phyloP scores from a whole-genome alignment of 2,888 invertebrate genomes.

The Drosophila gaucha region DNA sequence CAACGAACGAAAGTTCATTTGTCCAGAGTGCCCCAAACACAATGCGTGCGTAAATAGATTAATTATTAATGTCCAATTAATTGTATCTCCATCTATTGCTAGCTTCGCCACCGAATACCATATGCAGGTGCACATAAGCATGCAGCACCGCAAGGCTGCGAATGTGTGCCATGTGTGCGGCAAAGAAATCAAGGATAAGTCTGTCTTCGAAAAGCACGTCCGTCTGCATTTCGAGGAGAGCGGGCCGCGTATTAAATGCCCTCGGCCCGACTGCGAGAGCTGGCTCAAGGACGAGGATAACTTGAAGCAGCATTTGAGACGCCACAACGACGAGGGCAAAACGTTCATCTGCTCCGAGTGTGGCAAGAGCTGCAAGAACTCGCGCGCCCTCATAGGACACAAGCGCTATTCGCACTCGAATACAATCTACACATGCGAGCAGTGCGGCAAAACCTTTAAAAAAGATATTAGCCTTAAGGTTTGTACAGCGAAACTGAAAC shows the following conservation, averaged over 20 bases:
- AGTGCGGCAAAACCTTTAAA: slow-evolving; percentile 84
- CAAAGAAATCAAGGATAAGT: slow-evolving; percentile 83
- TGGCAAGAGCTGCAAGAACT: slow-evolving; percentile 82
- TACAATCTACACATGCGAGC: slow-evolving; percentile 77
- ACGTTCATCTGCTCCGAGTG: slow-evolving; percentile 80
- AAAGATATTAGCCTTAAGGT: slow-evolving; percentile 83
- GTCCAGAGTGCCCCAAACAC: slow-evolving; percentile 74
- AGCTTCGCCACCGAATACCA: slow-evolving; percentile 83
- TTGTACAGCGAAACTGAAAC: not conserved
- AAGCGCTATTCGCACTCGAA: slow-evolving; percentile 82
- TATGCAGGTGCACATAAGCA: slow-evolving; percentile 81
- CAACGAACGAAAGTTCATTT: slow-evolving; percentile 74
- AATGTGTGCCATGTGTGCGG: slow-evolving; percentile 84
- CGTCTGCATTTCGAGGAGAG: slow-evolving; percentile 82
- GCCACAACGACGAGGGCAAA: slow-evolving; percentile 81
- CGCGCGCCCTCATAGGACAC: slow-evolving; percentile 82
- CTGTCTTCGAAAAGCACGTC: slow-evolving; percentile 83
- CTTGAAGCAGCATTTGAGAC: slow-evolving; percentile 82
- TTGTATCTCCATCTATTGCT: not conserved
- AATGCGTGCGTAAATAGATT: slow-evolving; percentile 64
- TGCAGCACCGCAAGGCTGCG: slow-evolving; percentile 80
- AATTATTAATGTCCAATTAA: not conserved
- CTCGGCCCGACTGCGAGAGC: slow-evolving; percentile 82
- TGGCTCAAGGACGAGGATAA: slow-evolving; percentile 84
- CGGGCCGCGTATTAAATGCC: slow-evolving; percentile 83